phyloP scores from a whole-genome alignment of 2,888 invertebrate genomes.

The Agrotis ipsilon region DNA sequence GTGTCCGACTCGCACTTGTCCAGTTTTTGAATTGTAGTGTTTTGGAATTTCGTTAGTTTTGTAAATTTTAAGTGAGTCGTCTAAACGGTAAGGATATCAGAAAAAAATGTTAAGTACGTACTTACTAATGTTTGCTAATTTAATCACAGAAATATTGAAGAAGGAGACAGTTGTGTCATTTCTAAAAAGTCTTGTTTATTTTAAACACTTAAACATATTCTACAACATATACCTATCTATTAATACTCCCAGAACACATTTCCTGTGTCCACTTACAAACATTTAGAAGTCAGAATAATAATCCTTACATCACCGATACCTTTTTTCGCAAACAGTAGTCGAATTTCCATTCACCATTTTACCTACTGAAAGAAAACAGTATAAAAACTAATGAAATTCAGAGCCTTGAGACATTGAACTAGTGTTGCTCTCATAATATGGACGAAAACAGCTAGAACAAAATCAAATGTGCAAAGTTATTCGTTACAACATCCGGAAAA shows the following conservation, averaged over 20 bases:
- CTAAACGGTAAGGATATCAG: not conserved
- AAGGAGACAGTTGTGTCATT: too few species aligned
- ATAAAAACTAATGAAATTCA: conserved; percentile 3
- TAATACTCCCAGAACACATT: not conserved
- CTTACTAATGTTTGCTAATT: too few species aligned
- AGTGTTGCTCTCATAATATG: not conserved
- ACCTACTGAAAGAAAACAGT: not conserved
- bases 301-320: not conserved
- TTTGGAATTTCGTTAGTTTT: not conserved
- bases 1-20: too few species aligned
- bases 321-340: not conserved
- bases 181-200: too few species aligned
- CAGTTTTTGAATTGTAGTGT: too few species aligned
- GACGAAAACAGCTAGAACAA: conserved; percentile 3
- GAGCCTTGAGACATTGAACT: conserved; percentile 26
- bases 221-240: too few species aligned
- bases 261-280: not conserved
- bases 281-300: not conserved
- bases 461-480: conserved; percentile 35
- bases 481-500: conserved; percentile 19
- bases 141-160: too few species aligned
- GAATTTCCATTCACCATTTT: not conserved
- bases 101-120: too few species aligned
- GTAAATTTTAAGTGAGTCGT: not conserved
- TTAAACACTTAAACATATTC: too few species aligned